Evolutionary conservation across 2,888 invertebrate species (phyloP).

Genomic region (Mythimna pallens): DNA sequence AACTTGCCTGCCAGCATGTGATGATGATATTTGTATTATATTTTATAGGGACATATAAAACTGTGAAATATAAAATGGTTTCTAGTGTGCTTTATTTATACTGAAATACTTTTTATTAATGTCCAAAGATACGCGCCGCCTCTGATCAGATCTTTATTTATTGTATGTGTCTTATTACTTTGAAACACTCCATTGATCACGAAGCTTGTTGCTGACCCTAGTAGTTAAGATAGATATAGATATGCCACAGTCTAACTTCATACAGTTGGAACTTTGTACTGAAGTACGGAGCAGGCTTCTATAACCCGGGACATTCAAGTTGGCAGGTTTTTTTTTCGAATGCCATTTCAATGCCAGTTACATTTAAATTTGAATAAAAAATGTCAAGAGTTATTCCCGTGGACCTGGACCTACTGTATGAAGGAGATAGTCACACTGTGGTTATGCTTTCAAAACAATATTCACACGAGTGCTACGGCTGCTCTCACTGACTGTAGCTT

Average conservation of each 20-base stretch:
- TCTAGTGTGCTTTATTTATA: conserved; percentile 5
- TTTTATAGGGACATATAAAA: background rate
- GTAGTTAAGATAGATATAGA: conserved; percentile 65
- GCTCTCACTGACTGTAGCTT: conserved; percentile 82
- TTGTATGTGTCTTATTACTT: conserved; percentile 48
- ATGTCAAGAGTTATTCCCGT: conserved; percentile 11
- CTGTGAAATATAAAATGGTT: background rate
- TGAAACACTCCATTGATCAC: conserved; percentile 55
- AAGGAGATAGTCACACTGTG: conserved; percentile 44
- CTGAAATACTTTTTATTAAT: background rate
- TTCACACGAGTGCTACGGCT: conserved; percentile 75
- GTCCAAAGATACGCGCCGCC: conserved; percentile 17
- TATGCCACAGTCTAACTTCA: conserved; percentile 46
- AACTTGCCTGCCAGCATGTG: conserved; percentile 47
- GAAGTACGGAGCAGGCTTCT: background rate
- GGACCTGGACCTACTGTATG: conserved; percentile 34
- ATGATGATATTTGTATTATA: conserved; percentile 2
- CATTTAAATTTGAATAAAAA: background rate
- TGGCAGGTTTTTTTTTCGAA: conserved; percentile 1
- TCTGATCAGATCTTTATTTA: conserved; percentile 48
- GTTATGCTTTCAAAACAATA: conserved; percentile 64
- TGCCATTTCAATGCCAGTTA: background rate
- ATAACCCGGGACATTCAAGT: background rate
- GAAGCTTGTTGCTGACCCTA: conserved; percentile 63
- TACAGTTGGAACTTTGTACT: conserved; percentile 28